Percentiles rank a stretch among this genome's conserved stretches.
These are phyloP conservation scores for Agapostemon virescens DNA, from an alignment of 2,888 invertebrate genomes.

Conservation along the genomic window DNA sequence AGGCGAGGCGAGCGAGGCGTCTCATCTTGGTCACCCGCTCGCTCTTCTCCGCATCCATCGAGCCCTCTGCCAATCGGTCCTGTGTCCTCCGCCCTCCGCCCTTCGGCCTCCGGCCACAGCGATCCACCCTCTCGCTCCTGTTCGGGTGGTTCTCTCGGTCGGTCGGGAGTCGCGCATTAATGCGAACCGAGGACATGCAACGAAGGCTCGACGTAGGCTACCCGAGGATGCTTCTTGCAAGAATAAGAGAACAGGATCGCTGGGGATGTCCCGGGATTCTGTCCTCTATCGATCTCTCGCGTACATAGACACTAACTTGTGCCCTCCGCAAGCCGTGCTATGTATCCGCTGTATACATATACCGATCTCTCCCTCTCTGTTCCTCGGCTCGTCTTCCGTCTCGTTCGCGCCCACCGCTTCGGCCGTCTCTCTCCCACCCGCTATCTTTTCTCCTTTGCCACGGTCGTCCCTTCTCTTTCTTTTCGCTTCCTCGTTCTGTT, in stretches of 20 bases:
- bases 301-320: constrained; percentile 79
- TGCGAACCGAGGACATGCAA: constrained; percentile 69
- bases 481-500: constrained; percentile 22
- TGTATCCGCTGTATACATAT: constrained; percentile 72
- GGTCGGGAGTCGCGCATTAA: constrained; percentile 60
- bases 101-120: neutral
- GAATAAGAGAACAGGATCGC: constrained; percentile 80
- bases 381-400: constrained; percentile 23
- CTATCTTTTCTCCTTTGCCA: neutral
- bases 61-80: constrained; percentile 12
- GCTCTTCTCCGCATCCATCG: neutral
- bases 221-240: constrained; percentile 78
- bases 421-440: constrained; percentile 23
- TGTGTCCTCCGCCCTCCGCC: neutral
- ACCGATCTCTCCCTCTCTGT: constrained; percentile 51
- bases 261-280: constrained; percentile 80
- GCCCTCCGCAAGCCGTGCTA: constrained; percentile 77
- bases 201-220: constrained; percentile 68
- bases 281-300: constrained; percentile 79
- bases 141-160: neutral
- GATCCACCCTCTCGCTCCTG: neutral
- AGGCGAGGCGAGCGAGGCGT: neutral
- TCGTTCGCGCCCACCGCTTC: constrained; percentile 12
- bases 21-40: constrained; percentile 34
- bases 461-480: constrained; percentile 3